These are phyloP conservation scores for Pachycephus smyrnensis DNA, from an alignment of 2,888 invertebrate species.

Conservation along the genomic window DNA sequence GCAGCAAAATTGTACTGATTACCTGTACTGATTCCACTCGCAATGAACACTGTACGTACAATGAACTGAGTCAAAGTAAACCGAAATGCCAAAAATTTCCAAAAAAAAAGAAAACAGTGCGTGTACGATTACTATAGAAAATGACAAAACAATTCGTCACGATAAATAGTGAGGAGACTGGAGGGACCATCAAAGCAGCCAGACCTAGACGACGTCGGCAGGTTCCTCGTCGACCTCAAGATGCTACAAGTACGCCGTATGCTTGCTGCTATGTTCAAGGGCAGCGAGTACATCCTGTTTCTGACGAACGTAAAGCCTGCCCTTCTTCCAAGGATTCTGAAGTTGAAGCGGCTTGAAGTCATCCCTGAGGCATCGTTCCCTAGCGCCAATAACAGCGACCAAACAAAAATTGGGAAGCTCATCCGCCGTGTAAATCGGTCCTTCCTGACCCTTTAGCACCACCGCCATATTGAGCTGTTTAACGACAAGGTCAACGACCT, in stretches of 20 bases:
- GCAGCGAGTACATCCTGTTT: constrained; percentile 92
- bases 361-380: constrained; percentile 93
- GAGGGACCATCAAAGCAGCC: too few species aligned
- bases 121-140: neutral
- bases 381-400: constrained; percentile 94
- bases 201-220: neutral
- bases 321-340: constrained; percentile 96
- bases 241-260: constrained; percentile 72
- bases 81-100: neutral
- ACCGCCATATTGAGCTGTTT: constrained; percentile 96
- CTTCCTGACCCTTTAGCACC: constrained; percentile 85
- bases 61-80: neutral
- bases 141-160: neutral
- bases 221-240: constrained; percentile 12
- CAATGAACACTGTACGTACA: neutral
- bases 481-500: constrained; percentile 95
- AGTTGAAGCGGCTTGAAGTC: constrained; percentile 94
- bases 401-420: constrained; percentile 91
- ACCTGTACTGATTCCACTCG: neutral
- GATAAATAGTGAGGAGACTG: neutral
- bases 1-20: neutral
- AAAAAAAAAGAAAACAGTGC: too few species aligned
- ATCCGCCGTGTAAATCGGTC: constrained; percentile 87
- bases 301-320: constrained; percentile 90
- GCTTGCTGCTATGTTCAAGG: constrained; percentile 87